Evolutionary conservation across 1,140 invertebrate species (phyloP), one percentile per base, ranked within the genome.

Genomic region (Asbolus verrucosus): DNA sequence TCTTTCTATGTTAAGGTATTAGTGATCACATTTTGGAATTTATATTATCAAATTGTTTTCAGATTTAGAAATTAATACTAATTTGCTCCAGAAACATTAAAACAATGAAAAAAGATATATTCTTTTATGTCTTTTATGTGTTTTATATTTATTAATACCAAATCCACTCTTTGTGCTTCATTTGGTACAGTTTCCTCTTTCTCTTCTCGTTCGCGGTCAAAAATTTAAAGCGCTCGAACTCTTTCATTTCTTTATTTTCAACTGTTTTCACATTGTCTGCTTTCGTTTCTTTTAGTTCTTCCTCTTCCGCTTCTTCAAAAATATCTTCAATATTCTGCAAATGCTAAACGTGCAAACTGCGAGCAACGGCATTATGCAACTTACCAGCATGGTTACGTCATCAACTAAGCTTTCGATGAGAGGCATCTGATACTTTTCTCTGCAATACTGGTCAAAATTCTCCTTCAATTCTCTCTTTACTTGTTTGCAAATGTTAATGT

Each of bases 131-230:
- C 27, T 5, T 8, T 0, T 8, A 4, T 8, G 9, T 5, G 27
- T 18, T 65, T 8, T 21, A 65, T 27, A 61, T 50, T 11, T 50
- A 21, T 21, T 30, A 54, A 27, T 54, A 27, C 2, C n/a, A 0
- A n/a, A 54, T 8, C 46, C 46, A 54, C 11, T 14, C 46, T n/a
- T 21, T 24, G 11, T 54, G 46, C 21, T 13, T 54, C 21, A 54
- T 54, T 8, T 27, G n/a, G 18, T 54, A 54, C 46, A 54, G 14
- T 24, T 24, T 54, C 11, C 27, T 54, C 11, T 24, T 30, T 11
- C 46, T 9, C 11, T 54, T 24, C 21, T 54, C 46, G 11, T 27
- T 24, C 8, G 24, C 46, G 21, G 27, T 54, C 21, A 54, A 54
- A 27, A 27, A 8, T 27, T 54, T 54, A 11, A 27, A 54, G 1